These are phyloP conservation scores for Pampusana beccarii DNA, from an alignment of 2,113 vertebrate species.

Conservation along the genomic window DNA sequence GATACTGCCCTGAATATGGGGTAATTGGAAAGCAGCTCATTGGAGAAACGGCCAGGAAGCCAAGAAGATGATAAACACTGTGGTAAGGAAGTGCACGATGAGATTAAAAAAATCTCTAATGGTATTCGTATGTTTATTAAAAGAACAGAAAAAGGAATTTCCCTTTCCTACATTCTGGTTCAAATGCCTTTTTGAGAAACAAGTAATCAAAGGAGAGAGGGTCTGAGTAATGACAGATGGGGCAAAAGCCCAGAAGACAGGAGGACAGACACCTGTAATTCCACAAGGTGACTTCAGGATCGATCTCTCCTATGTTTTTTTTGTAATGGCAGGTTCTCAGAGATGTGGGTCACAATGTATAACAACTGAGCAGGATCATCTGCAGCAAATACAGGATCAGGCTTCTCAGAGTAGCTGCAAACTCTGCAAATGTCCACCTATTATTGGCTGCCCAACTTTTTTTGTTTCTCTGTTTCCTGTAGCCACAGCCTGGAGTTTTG, in stretches of 20 bases:
- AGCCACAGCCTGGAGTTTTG: not conserved
- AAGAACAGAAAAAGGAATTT: not conserved
- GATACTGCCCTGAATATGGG: not conserved
- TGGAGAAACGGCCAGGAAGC: not conserved
- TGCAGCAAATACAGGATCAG: fast-evolving
- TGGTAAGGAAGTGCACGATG: not conserved
- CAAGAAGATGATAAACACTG: not conserved
- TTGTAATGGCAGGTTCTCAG: not conserved
- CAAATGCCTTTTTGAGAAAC: not conserved
- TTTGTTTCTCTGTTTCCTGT: not conserved
- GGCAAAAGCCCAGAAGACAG: not conserved
- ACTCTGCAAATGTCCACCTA: not conserved
- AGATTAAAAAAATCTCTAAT: not conserved
- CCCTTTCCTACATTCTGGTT: not conserved
- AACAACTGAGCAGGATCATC: not conserved
- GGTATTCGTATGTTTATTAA: not conserved
- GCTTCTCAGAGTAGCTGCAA: not conserved
- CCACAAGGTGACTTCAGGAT: not conserved
- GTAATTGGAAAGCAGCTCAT: not conserved
- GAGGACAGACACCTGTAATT: not conserved
- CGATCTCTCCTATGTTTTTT: not conserved
- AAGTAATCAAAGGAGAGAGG: not conserved
- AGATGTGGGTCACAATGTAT: not conserved
- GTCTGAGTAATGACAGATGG: fast-evolving
- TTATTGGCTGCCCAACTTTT: not conserved